phyloP scores from a whole-genome alignment of 1,140 invertebrate species.

The Tetraneura akinire region DNA sequence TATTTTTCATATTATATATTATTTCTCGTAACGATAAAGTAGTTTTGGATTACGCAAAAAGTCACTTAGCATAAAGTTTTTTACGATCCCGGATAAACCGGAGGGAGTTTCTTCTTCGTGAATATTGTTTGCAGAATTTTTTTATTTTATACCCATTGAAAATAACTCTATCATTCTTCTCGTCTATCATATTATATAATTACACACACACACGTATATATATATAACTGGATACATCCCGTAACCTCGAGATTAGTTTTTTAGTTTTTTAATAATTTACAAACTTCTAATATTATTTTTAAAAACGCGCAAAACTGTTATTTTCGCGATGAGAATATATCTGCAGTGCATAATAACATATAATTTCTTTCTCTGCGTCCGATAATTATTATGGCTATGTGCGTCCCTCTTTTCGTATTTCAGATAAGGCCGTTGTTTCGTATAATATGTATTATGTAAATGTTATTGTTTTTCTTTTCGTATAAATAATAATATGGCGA shows the following conservation, averaged over 20 bases:
- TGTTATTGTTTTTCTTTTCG: constrained; percentile 22
- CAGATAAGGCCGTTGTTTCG: background rate
- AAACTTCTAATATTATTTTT: no score
- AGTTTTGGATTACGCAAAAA: constrained; percentile 32
- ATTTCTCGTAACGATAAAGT: background rate
- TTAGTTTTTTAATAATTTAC: no score
- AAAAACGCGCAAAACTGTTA: no score
- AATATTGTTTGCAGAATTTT: constrained; percentile 4
- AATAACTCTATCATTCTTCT: background rate
- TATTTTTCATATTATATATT: background rate
- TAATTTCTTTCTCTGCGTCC: no score
- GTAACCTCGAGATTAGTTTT: no score
- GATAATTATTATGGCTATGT: background rate
- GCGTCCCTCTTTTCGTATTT: background rate
- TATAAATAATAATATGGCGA: background rate
- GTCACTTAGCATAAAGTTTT: constrained; percentile 23
- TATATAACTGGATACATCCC: no score
- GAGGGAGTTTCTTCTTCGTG: background rate
- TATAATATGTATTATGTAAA: background rate
- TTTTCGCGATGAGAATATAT: no score
- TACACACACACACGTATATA: no score
- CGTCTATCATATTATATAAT: background rate
- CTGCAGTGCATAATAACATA: no score
- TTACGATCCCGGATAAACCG: background rate
- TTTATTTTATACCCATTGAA: background rate